Percentiles rank a stretch among this genome's conserved stretches.
Conservation (phyloP, 1,140 invertebrate genomes). For the Nebria ingens region DNA sequence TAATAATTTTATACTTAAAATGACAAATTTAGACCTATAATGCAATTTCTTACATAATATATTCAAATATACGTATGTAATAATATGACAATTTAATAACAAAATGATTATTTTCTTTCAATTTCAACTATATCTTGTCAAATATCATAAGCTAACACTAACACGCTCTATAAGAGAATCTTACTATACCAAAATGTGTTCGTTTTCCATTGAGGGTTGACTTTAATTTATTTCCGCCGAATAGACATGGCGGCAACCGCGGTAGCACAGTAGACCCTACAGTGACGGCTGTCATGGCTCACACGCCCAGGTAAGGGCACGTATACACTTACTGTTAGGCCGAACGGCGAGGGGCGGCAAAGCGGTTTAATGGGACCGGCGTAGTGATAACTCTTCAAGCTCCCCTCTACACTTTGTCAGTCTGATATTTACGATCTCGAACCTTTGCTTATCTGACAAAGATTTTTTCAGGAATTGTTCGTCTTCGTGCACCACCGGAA, state of each 20-base stretch:
- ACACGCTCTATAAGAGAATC: too few relatives aligned
- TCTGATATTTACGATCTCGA: slow-evolving; percentile 2
- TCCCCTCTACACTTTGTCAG: slow-evolving; percentile 4
- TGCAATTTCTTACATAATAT: too few relatives aligned
- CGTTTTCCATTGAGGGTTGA: background rate
- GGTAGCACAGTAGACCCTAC: too few relatives aligned
- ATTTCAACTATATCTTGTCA: too few relatives aligned
- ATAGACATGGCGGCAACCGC: background rate
- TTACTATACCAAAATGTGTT: background rate
- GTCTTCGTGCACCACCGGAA: background rate
- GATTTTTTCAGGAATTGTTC: background rate
- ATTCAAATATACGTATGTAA: too few relatives aligned
- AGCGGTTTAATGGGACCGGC: background rate
- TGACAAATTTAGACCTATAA: too few relatives aligned
- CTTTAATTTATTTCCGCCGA: background rate
- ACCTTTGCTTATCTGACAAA: background rate
- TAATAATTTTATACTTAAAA: too few relatives aligned
- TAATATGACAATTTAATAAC: too few relatives aligned
- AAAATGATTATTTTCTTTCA: too few relatives aligned
- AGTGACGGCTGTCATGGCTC: too few relatives aligned
- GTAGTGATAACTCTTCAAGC: background rate
- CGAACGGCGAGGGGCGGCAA: background rate
- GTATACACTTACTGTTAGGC: background rate
- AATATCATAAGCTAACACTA: too few relatives aligned
- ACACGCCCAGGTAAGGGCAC: background rate